A percentile compares a stretch with the other conserved stretches of the same genome.
Evolutionary conservation across 2,797 vertebrate genomes (phyloP).

Genomic region (Acanthopagrus latus): DNA sequence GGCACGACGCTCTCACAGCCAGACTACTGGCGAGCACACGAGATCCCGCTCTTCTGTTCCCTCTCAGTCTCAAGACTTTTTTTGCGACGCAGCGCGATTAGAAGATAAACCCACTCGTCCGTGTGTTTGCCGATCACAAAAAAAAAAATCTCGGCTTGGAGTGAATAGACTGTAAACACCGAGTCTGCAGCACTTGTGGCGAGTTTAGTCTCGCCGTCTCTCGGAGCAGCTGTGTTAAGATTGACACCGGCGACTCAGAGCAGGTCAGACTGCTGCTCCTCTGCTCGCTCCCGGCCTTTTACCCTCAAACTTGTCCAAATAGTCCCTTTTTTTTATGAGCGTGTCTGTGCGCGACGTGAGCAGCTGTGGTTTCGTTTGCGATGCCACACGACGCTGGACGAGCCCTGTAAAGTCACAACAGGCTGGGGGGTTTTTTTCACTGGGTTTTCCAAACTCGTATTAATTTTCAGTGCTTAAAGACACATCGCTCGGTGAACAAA

Average conservation of each 20-base stretch:
- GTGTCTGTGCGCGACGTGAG: background rate
- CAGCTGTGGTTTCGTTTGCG: slow-evolving; percentile 16
- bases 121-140: slow-evolving; percentile 34
- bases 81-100: background rate
- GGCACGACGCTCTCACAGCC: slow-evolving; percentile 28
- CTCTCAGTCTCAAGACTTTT: slow-evolving; percentile 13
- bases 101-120: slow-evolving; percentile 31
- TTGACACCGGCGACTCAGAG: slow-evolving; percentile 50
- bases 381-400: background rate
- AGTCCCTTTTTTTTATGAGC: background rate
- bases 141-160: slow-evolving; percentile 17
- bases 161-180: slow-evolving; percentile 73
- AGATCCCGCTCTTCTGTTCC: slow-evolving; percentile 4
- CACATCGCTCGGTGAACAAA: slow-evolving; percentile 7
- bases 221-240: slow-evolving; percentile 56
- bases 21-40: background rate
- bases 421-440: slow-evolving; percentile 14
- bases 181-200: slow-evolving; percentile 46
- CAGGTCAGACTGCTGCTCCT: slow-evolving; percentile 20
- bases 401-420: slow-evolving; percentile 5
- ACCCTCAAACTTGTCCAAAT: slow-evolving; percentile 22
- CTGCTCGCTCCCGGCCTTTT: background rate
- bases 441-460: background rate
- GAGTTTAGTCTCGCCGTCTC: slow-evolving; percentile 56
- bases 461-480: background rate